Conservation (phyloP, 2,888 invertebrate species). For the Dryobotodes eremita region DNA sequence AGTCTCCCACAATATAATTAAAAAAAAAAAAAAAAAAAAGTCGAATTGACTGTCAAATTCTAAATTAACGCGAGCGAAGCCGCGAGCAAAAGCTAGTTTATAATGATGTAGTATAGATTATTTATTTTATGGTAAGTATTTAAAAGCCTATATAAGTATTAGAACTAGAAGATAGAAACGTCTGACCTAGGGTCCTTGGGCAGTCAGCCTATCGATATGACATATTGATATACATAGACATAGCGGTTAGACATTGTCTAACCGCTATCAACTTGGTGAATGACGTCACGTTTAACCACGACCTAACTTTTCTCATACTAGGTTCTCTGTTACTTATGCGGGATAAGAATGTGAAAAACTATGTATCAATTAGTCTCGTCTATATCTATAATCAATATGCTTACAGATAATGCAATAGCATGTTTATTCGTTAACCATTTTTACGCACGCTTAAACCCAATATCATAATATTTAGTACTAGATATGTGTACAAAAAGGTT, state of each 20-base stretch:
- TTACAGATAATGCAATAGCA: constrained; percentile 12
- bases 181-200: background rate
- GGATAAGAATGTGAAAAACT: constrained; percentile 17
- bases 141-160: no score
- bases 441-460: no score
- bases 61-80: no score
- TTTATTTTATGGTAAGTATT: no score
- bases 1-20: no score
- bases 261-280: background rate
- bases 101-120: no score
- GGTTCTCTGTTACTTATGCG: no score
- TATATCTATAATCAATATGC: constrained; percentile 5
- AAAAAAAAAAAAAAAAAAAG: no score
- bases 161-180: background rate
- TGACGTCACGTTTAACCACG: background rate
- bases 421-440: constrained; percentile 6
- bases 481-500: background rate
- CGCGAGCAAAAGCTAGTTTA: no score
- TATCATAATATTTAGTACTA: background rate
- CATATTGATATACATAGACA: no score
- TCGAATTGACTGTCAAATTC: no score
- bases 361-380: background rate
- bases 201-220: background rate
- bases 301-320: background rate
- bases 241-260: no score